phyloP scores from a whole-genome alignment of 2,888 invertebrate species.

The Caenorhabditis sinica region DNA sequence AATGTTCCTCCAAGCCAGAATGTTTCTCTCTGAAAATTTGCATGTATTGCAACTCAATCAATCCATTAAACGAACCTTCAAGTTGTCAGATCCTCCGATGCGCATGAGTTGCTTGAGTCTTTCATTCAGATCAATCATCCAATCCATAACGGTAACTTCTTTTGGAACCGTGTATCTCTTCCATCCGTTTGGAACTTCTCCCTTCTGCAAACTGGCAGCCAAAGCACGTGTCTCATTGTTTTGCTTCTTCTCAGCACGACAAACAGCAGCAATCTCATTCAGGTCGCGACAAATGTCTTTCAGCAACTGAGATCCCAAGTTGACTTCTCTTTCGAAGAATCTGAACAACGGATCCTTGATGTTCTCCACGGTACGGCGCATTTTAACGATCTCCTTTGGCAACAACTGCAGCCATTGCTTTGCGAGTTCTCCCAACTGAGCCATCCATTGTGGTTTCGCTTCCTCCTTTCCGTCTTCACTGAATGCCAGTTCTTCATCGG shows the following conservation, averaged over 20 bases:
- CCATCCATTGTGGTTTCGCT: conserved; percentile 94
- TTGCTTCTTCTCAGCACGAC: conserved; percentile 97
- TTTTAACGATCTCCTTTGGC: conserved; percentile 87
- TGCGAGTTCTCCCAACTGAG: conserved; percentile 93
- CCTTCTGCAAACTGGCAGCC: conserved; percentile 95
- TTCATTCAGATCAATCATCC: conserved; percentile 98
- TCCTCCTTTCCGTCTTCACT: conserved; percentile 77
- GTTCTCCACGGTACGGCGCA: conserved; percentile 96
- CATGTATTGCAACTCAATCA: neutral
- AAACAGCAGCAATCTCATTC: conserved; percentile 90
- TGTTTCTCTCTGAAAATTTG: conserved; percentile 89
- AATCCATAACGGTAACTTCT: conserved; percentile 94
- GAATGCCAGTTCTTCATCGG: conserved; percentile 85
- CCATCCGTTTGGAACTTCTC: conserved; percentile 92
- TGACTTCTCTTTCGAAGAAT: conserved; percentile 91
- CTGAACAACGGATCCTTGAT: conserved; percentile 98
- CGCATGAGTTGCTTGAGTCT: conserved; percentile 93
- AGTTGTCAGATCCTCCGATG: conserved; percentile 88
- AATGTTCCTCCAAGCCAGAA: conserved; percentile 98
- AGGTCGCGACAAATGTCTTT: conserved; percentile 93
- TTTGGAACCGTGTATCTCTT: conserved; percentile 95
- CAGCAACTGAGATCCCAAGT: conserved; percentile 90
- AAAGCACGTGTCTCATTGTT: conserved; percentile 98
- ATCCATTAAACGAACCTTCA: conserved; percentile 64
- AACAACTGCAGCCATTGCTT: conserved; percentile 94